phyloP scores from a whole-genome alignment of 2,113 vertebrate genomes.

The Grus americana region DNA sequence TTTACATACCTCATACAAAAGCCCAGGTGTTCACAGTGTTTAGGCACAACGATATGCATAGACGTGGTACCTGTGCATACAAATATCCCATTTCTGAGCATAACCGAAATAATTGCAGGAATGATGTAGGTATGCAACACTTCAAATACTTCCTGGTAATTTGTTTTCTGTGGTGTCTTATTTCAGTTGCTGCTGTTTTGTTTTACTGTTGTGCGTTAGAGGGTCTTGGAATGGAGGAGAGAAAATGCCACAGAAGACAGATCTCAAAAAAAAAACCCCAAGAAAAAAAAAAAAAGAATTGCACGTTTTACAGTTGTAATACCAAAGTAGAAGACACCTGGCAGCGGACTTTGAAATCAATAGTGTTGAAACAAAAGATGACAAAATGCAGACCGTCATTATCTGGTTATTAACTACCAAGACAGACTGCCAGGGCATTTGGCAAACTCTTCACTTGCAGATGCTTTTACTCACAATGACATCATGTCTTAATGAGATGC shows the following conservation, averaged over 20 bases:
- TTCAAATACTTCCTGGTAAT: not conserved
- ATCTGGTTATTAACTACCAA: not conserved
- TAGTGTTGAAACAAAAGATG: not conserved
- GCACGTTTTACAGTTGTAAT: not conserved
- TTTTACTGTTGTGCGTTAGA: not conserved
- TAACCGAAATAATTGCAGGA: not conserved
- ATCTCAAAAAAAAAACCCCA: not conserved
- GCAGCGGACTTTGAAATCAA: not conserved
- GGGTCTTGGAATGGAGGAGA: not conserved
- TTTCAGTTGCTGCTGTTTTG: not conserved
- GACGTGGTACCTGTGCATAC: not conserved
- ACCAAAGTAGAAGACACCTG: not conserved
- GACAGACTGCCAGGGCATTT: not conserved
- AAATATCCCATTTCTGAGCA: not conserved
- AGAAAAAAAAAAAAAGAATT: not conserved
- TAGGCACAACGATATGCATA: not conserved
- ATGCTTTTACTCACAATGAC: not conserved
- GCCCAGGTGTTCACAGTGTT: not conserved
- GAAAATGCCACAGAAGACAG: not conserved
- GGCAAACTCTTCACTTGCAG: not conserved
- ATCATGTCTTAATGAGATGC: fast-evolving
- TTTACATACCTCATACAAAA: not conserved
- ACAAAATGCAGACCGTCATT: not conserved
- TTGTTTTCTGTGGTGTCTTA: not conserved
- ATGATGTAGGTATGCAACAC: no score